Evolutionary conservation across 2,113 vertebrate species (phyloP), one percentile per base, ranked within the genome.

Genomic region (Scolopax mira): DNA sequence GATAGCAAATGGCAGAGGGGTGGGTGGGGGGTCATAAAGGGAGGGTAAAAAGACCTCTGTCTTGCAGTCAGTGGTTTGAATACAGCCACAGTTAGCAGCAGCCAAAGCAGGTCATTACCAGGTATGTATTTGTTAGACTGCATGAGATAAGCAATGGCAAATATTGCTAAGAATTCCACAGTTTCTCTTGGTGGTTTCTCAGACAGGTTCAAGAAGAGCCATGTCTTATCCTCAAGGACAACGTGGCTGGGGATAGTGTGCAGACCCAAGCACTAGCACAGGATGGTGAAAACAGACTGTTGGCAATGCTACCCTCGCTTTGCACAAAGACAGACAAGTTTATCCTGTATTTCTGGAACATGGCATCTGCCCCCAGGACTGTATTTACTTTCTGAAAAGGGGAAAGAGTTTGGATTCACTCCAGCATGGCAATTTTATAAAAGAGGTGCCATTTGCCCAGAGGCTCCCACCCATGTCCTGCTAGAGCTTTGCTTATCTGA

Each of bases 181-280:
- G 9, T 41, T 80, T 35, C 72, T 52, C 60, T 17, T 30, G 31
- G 49, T 9, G 48, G 9, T 9, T 83, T 10, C 87, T 87, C 87
- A 67, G 65, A 14, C 46, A 1, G 41, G 28, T 42, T 77, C 46
- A 33, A 62, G 78, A 27, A 62, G 48, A 66, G 60, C 12, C 48
- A 86, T 17, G n/a, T 5, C 52, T 71, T 19, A 24, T 2, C 39
- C 79, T 27, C 54, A 42, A 44, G 49, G 75, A 23, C 48, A 44
- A 9, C 2, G 4, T 30, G 31, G 13, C 28, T 18, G 13, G 16
- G 78, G 55, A 11, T 2, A 67, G 23, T 0, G 0, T 27, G 2
- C n/a, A 25, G 44, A 77, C 18, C 23, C n/a, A 7, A 44, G 67
- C 23, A 28, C 15, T 10, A 46, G 33, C 1, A 1, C 61, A 5